Conservation (phyloP, 1,140 invertebrate species). For the Acromyrmex heyeri region DNA sequence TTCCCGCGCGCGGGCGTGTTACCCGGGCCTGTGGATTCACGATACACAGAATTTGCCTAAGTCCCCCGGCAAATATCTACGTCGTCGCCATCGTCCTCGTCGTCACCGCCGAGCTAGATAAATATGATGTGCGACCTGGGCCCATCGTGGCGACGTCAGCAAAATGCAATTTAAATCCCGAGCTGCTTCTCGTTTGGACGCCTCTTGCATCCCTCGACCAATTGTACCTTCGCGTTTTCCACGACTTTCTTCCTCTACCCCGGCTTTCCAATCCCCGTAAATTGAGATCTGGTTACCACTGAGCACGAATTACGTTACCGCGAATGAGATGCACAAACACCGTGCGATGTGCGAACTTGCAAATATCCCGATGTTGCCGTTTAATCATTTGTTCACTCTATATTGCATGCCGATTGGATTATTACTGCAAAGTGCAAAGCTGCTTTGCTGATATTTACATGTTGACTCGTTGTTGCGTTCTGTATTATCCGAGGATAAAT, state of each 20-base stretch:
- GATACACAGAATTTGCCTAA: conserved; percentile 72
- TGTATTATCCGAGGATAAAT: conserved; percentile 8
- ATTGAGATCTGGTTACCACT: conserved; percentile 58
- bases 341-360: conserved; percentile 34
- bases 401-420: conserved; percentile 24
- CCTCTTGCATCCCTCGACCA: conserved; percentile 36
- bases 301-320: conserved; percentile 36
- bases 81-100: conserved; percentile 20
- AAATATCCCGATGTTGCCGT: conserved; percentile 26
- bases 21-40: conserved; percentile 19
- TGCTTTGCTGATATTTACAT: conserved; percentile 37
- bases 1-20: not conserved
- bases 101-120: conserved; percentile 64
- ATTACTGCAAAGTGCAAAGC: not conserved
- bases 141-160: conserved; percentile 50
- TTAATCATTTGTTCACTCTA: not conserved
- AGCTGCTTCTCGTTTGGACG: conserved; percentile 52
- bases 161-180: conserved; percentile 71
- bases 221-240: not conserved
- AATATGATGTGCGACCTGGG: conserved; percentile 65
- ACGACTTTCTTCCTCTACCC: not conserved
- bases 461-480: not conserved
- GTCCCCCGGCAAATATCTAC: conserved; percentile 42
- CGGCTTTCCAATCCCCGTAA: conserved; percentile 72
- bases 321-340: conserved; percentile 35